Evolutionary conservation across 2,113 vertebrate genomes (phyloP).

Genomic region (Mus spicilegus): DNA sequence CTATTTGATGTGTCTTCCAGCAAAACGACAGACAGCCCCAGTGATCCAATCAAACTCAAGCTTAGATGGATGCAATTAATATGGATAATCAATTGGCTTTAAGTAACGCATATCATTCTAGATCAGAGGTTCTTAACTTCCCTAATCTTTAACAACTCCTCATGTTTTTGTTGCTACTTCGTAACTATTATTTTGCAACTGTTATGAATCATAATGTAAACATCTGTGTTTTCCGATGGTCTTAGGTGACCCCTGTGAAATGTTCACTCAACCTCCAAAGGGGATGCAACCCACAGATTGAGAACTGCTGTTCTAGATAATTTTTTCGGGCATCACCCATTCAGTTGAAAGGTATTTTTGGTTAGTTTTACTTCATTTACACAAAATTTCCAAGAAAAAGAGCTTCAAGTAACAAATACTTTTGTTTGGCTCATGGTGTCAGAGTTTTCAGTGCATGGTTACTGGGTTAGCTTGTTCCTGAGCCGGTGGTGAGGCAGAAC

Average conservation of each 20-base stretch:
- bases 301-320: background rate
- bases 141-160: background rate
- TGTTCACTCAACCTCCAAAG: background rate
- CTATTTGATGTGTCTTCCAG: background rate
- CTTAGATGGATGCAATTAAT: background rate
- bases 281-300: background rate
- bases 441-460: background rate
- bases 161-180: background rate
- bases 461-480: background rate
- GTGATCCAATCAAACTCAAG: background rate
- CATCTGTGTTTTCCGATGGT: background rate
- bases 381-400: background rate
- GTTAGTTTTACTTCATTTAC: background rate
- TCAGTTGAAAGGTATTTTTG: background rate
- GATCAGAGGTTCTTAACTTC: background rate
- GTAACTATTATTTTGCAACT: background rate
- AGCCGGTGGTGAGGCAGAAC: background rate
- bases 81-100: background rate
- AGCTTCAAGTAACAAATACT: background rate
- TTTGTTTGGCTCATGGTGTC: background rate
- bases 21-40: background rate
- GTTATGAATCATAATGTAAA: background rate
- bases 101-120: background rate
- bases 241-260: background rate
- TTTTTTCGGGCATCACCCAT: background rate